phyloP scores from a whole-genome alignment of 2,797 vertebrate genomes.

The Onychomys leucogaster region DNA sequence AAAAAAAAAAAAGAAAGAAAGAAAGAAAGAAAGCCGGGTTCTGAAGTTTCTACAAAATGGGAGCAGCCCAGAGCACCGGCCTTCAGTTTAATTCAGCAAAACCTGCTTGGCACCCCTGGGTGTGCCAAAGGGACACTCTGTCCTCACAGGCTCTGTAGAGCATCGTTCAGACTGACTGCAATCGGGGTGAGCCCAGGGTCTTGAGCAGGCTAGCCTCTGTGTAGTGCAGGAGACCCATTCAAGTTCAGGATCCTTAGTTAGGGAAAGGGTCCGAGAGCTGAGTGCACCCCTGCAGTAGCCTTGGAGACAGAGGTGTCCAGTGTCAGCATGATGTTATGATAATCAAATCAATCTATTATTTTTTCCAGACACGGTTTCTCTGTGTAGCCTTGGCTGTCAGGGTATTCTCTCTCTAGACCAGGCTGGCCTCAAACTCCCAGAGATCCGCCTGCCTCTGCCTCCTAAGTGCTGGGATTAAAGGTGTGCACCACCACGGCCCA shows the following conservation, averaged over 20 bases:
- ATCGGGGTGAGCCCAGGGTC: accelerated
- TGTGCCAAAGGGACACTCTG: no score
- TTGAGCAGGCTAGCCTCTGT: background rate
- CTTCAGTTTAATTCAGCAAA: background rate
- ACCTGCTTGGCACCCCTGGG: background rate
- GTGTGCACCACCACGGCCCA: background rate
- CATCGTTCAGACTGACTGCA: background rate
- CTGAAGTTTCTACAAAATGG: background rate
- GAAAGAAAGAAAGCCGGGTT: background rate
- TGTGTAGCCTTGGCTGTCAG: background rate
- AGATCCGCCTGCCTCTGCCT: background rate
- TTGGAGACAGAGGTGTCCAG: no score
- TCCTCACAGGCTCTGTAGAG: background rate
- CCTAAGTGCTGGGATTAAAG: background rate
- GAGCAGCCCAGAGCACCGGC: accelerated
- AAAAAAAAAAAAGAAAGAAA: no score
- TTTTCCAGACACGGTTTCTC: background rate
- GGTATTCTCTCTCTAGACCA: no score
- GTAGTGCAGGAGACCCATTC: background rate
- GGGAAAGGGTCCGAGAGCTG: background rate
- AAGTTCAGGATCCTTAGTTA: background rate
- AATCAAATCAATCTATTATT: background rate
- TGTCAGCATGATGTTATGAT: background rate
- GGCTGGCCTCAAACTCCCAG: background rate
- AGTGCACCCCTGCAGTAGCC: background rate